Conservation (phyloP, 2,113 vertebrate genomes). For the Chaetodon trifascialis region DNA sequence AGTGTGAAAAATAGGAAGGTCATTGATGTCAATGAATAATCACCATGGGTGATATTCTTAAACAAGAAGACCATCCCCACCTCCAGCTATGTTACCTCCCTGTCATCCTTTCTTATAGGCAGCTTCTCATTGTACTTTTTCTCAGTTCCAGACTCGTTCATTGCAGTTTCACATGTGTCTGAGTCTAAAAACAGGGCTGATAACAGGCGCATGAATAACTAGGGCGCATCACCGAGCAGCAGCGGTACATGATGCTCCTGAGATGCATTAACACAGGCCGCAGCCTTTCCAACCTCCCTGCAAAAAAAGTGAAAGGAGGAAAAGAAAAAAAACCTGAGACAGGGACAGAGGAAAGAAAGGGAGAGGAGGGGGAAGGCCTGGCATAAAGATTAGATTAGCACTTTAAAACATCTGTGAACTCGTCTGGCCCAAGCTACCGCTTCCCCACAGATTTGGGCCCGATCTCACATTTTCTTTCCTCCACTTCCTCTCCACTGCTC, state of each 20-base stretch:
- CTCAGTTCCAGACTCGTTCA: slow-evolving; percentile 54
- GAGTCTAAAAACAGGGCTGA: slow-evolving; percentile 70
- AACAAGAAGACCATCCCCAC: slow-evolving; percentile 37
- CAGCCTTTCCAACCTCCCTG: slow-evolving; percentile 69
- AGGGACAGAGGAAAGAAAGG: slow-evolving; percentile 50
- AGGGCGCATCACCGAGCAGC: slow-evolving; percentile 47
- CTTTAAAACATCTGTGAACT: slow-evolving; percentile 88
- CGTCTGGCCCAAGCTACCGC: slow-evolving; percentile 78
- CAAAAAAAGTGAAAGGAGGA: slow-evolving; percentile 57
- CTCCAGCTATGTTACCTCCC: slow-evolving; percentile 13
- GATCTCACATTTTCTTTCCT: slow-evolving; percentile 78
- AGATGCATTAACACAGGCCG: slow-evolving; percentile 81
- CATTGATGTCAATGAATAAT: slow-evolving; percentile 66
- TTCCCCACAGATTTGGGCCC: slow-evolving; percentile 82
- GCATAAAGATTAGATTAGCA: slow-evolving; percentile 87
- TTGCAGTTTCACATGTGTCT: slow-evolving; percentile 79
- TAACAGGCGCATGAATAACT: slow-evolving; percentile 78
- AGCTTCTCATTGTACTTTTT: slow-evolving; percentile 44
- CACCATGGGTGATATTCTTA: slow-evolving; percentile 65
- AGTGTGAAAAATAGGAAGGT: slow-evolving; percentile 53
- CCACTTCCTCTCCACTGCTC: slow-evolving; percentile 41
- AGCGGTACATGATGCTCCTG: slow-evolving; percentile 80
- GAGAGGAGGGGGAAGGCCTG: slow-evolving; percentile 80
- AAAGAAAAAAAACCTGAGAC: slow-evolving; percentile 52
- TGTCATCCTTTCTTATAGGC: slow-evolving; percentile 27